Conservation (phyloP, 2,888 invertebrate genomes). For the Scrobipalpa atriplicella region DNA sequence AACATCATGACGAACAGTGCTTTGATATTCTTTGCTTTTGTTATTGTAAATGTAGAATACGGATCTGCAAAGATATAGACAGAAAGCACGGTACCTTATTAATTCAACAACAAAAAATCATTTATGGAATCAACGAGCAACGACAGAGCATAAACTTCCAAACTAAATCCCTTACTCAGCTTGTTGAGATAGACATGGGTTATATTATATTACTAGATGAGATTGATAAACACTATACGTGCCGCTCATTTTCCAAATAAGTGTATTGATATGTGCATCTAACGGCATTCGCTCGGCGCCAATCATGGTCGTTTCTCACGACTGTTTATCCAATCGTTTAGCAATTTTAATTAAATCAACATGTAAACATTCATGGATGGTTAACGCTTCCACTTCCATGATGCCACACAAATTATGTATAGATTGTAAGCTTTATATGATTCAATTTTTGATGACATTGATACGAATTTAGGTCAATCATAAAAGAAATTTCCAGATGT, state of each 20-base stretch:
- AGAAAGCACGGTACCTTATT: too few relatives aligned
- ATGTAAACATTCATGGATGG: constrained; percentile 51
- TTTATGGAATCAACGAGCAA: too few relatives aligned
- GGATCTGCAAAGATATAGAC: too few relatives aligned
- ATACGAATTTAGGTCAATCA: neutral
- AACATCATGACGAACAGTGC: constrained; percentile 13
- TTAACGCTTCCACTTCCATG: constrained; percentile 37
- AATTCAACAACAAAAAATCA: too few relatives aligned
- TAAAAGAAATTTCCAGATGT: constrained; percentile 46
- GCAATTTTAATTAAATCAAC: constrained; percentile 59
- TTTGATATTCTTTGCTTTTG: too few relatives aligned
- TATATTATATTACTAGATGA: neutral
- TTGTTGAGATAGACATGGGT: neutral
- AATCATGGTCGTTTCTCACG: constrained; percentile 63
- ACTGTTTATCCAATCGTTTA: constrained; percentile 58
- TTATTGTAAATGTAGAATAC: constrained; percentile 39
- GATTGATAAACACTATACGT: neutral
- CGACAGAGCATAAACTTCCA: too few relatives aligned
- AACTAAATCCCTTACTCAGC: too few relatives aligned
- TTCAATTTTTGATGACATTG: neutral
- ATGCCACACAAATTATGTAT: constrained; percentile 27
- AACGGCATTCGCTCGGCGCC: constrained; percentile 41
- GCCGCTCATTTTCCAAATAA: neutral
- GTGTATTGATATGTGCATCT: constrained; percentile 36
- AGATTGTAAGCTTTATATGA: neutral